These are phyloP conservation scores for Lycorma delicatula DNA, from an alignment of 1,140 invertebrate species.

Conservation along the genomic window DNA sequence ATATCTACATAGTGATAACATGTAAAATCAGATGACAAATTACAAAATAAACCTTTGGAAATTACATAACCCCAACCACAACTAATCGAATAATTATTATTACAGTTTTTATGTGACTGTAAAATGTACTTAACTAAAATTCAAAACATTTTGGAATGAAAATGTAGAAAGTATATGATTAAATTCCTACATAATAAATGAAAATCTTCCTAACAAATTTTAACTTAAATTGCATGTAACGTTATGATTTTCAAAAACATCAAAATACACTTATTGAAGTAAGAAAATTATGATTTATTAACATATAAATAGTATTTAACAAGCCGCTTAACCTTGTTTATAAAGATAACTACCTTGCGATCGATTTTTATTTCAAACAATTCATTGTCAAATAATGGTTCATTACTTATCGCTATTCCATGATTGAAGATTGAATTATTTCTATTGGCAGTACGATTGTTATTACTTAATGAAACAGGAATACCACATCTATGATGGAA, in stretches of 20 bases:
- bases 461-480: conserved; percentile 67
- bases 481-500: conserved; percentile 77
- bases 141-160: no score
- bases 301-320: background rate
- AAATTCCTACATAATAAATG: no score
- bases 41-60: no score
- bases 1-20: no score
- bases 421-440: conserved; percentile 74
- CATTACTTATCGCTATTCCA: conserved; percentile 73
- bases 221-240: background rate
- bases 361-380: conserved; percentile 85
- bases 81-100: no score
- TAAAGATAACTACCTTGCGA: conserved; percentile 75
- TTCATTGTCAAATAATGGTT: conserved; percentile 71
- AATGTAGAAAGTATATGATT: no score
- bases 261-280: background rate
- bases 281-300: background rate
- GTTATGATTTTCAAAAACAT: background rate
- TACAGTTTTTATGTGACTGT: no score
- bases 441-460: conserved; percentile 69
- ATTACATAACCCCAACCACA: no score
- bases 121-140: no score
- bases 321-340: background rate
- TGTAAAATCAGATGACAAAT: no score
- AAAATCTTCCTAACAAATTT: background rate